phyloP scores from a whole-genome alignment of 2,113 vertebrate species.

The Zosterops borbonicus region DNA sequence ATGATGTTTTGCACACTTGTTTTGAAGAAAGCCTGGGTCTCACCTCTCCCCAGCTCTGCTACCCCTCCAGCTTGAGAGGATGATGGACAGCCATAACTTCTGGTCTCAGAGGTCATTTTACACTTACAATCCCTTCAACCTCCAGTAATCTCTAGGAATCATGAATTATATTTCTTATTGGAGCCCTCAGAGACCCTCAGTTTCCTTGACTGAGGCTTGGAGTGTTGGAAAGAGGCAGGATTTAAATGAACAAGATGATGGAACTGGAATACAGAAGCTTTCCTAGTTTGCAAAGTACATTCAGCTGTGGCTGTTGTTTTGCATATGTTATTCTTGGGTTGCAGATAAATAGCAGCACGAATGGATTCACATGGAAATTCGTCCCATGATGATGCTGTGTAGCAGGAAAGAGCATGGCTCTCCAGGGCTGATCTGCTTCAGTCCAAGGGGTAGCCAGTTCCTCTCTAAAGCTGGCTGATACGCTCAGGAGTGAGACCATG shows the following conservation, averaged over 20 bases:
- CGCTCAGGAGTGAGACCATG: background rate
- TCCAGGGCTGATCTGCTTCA: background rate
- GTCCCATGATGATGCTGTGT: background rate
- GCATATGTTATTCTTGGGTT: background rate
- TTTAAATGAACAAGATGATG: fast-evolving
- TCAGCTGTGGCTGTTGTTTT: background rate
- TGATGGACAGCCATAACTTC: background rate
- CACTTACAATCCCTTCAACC: background rate
- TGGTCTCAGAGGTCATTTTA: background rate
- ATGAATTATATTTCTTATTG: background rate
- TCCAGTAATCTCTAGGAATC: background rate
- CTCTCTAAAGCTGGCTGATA: background rate
- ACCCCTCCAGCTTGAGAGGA: background rate
- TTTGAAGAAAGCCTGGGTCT: background rate
- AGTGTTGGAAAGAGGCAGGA: background rate
- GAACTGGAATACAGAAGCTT: background rate
- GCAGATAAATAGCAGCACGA: background rate
- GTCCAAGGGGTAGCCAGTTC: background rate
- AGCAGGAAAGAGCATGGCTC: background rate
- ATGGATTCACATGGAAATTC: background rate
- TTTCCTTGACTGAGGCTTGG: background rate
- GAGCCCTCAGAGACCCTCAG: background rate
- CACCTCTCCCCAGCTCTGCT: background rate
- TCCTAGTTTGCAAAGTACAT: background rate
- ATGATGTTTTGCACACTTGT: background rate